Evolutionary conservation across 2,113 vertebrate genomes (phyloP).

Genomic region (Paramisgurnus dabryanus): DNA sequence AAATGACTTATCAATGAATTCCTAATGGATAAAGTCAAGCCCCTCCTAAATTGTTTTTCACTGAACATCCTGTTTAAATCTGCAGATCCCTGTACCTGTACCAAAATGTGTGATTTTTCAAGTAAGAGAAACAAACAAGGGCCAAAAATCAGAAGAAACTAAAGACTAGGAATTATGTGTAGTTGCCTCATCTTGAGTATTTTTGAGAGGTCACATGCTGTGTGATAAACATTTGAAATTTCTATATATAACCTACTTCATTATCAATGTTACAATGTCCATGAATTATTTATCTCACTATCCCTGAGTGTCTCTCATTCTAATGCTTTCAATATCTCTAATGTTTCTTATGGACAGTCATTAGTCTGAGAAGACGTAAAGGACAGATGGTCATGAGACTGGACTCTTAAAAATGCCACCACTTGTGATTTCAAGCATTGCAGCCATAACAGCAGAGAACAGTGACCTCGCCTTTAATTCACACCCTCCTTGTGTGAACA

Average conservation of each 20-base stretch:
- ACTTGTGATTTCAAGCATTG: background rate
- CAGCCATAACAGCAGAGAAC: conserved; percentile 35
- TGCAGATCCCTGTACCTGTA: no score
- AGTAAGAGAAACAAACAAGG: background rate
- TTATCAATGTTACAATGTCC: conserved; percentile 21
- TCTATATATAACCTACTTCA: background rate
- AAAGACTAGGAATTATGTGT: background rate
- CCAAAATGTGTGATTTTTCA: no score
- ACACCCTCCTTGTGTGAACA: background rate
- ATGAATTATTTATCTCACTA: conserved; percentile 19
- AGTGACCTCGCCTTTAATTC: conserved; percentile 30
- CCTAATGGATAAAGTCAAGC: no score
- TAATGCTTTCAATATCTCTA: background rate
- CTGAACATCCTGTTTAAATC: no score
- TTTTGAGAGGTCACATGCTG: background rate
- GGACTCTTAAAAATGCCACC: background rate
- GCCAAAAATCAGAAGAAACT: background rate
- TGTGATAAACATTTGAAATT: conserved; percentile 16
- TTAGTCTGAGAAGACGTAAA: background rate
- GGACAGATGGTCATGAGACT: background rate
- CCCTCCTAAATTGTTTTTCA: no score
- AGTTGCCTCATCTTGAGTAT: background rate
- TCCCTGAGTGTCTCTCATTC: background rate
- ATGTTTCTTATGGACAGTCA: background rate
- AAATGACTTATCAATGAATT: no score